A percentile compares a stretch with the other conserved stretches of the same genome.
Evolutionary conservation across 2,888 invertebrate genomes (phyloP).

Genomic region (Monochamus alternatus): DNA sequence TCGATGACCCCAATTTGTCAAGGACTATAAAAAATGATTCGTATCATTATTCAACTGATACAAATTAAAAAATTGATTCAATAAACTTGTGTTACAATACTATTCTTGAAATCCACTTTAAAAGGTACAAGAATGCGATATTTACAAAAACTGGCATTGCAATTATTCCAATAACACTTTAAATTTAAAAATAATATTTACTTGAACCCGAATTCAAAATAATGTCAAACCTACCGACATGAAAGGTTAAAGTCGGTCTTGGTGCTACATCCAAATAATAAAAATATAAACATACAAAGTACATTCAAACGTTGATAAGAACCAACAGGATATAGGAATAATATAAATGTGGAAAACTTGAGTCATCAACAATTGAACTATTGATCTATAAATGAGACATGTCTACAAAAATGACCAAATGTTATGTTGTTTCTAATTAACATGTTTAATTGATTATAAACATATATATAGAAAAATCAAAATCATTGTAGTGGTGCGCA

Average conservation of each 20-base stretch:
- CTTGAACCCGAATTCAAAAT: constrained; percentile 12
- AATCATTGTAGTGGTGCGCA: not conserved
- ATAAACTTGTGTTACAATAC: too few relatives aligned
- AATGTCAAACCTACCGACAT: constrained; percentile 4
- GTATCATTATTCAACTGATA: too few relatives aligned
- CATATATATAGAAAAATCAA: not conserved
- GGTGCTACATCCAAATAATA: constrained; percentile 17
- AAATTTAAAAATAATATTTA: not conserved
- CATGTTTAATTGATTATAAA: constrained; percentile 10
- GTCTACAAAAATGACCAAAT: constrained; percentile 39
- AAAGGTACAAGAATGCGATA: too few relatives aligned
- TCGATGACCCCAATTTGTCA: too few relatives aligned
- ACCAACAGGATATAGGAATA: constrained; percentile 24
- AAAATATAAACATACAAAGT: constrained; percentile 32
- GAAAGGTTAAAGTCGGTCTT: not conserved
- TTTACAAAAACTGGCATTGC: too few relatives aligned
- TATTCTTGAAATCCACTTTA: too few relatives aligned
- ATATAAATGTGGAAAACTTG: constrained; percentile 30
- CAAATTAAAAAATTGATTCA: too few relatives aligned
- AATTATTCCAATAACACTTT: too few relatives aligned
- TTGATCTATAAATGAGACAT: constrained; percentile 41
- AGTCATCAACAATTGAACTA: constrained; percentile 38
- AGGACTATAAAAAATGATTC: too few relatives aligned
- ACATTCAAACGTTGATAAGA: constrained; percentile 20
- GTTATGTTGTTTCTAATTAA: constrained; percentile 16